Conservation (phyloP, 2,888 invertebrate genomes). For the Endomychus coccineus region DNA sequence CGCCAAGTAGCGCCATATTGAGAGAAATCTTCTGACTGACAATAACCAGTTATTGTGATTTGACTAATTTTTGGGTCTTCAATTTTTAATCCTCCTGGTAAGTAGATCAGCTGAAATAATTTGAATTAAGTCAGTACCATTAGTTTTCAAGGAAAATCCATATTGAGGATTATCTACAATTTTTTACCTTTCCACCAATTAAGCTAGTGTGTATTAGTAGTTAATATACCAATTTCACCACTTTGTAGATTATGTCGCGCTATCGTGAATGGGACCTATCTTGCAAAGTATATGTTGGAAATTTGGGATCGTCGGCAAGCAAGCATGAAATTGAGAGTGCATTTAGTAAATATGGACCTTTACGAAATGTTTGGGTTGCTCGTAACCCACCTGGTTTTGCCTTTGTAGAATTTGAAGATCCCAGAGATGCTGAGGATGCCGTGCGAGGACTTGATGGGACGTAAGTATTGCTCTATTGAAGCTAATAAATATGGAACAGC, state of each 20-base stretch:
- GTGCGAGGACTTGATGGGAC: slow-evolving; percentile 51
- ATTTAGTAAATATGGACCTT: slow-evolving; percentile 85
- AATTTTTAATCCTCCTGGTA: no score
- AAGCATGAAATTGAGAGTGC: slow-evolving; percentile 91
- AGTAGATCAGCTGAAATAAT: no score
- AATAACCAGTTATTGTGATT: no score
- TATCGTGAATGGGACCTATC: slow-evolving; percentile 77
- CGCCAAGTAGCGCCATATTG: no score
- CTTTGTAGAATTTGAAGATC: slow-evolving; percentile 90
- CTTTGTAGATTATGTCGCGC: slow-evolving; percentile 59
- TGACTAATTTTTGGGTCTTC: no score
- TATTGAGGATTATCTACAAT: no score
- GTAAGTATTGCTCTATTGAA: slow-evolving; percentile 25
- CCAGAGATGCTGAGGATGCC: slow-evolving; percentile 87
- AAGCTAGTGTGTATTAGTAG: no score
- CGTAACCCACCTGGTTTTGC: slow-evolving; percentile 93
- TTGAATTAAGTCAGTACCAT: no score
- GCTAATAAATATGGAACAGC: not conserved
- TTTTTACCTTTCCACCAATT: no score
- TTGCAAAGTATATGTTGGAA: slow-evolving; percentile 93
- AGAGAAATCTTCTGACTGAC: no score
- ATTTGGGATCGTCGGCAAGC: slow-evolving; percentile 83
- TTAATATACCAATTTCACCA: no score
- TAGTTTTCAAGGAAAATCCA: no score
- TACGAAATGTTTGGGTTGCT: slow-evolving; percentile 96